These are phyloP conservation scores for Dione vanillae DNA, from an alignment of 2,888 invertebrate species.

Conservation along the genomic window DNA sequence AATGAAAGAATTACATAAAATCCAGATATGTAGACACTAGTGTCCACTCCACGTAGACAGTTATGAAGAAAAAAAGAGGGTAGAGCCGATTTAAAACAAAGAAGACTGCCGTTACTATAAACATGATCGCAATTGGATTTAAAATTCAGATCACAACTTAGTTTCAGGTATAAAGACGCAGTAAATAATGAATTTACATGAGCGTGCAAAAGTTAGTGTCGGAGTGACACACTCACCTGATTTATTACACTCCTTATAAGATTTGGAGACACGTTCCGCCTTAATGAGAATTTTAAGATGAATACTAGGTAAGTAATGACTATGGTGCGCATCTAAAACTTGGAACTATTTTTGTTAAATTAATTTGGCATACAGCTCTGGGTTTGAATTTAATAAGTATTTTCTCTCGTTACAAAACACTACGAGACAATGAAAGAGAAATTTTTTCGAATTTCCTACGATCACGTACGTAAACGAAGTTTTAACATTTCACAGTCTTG, in stretches of 20 bases:
- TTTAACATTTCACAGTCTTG: too few species aligned
- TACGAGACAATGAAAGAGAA: too few species aligned
- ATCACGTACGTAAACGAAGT: too few species aligned
- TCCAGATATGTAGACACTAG: too few species aligned
- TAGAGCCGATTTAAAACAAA: too few species aligned
- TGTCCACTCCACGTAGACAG: too few species aligned
- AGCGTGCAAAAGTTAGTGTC: constrained; percentile 55
- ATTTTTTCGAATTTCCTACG: too few species aligned
- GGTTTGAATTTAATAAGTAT: not conserved
- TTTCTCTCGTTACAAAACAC: not conserved
- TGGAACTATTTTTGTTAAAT: constrained; percentile 9
- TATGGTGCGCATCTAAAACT: constrained; percentile 16
- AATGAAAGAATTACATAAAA: too few species aligned
- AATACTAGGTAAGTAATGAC: constrained; percentile 28
- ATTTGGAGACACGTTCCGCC: constrained; percentile 30
- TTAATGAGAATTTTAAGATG: constrained; percentile 34
- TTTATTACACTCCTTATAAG: constrained; percentile 44
- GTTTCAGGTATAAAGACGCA: constrained; percentile 17
- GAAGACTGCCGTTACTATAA: too few species aligned
- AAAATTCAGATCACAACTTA: constrained; percentile 30
- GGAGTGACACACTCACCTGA: constrained; percentile 41
- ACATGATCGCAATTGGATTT: constrained; percentile 24
- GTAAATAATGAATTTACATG: constrained; percentile 57
- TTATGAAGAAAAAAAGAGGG: too few species aligned
- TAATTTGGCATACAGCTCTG: not conserved